Percentiles rank a stretch among this genome's conserved stretches.
Conservation (phyloP, 1,140 invertebrate species). For the Lasioglossum baleicum region DNA sequence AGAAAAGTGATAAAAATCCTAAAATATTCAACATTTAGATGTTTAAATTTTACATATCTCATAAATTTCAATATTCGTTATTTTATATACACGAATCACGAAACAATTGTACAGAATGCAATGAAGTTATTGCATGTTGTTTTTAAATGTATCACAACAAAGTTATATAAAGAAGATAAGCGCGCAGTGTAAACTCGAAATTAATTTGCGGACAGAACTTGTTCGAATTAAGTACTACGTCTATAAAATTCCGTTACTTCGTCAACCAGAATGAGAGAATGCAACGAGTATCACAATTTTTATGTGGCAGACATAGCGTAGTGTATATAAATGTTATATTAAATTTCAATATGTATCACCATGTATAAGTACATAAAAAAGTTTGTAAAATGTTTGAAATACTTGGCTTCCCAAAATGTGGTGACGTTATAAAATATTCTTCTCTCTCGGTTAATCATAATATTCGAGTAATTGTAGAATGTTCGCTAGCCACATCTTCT, state of each 20-base stretch:
- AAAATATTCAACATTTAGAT: conserved; percentile 3
- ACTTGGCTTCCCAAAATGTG: background rate
- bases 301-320: background rate
- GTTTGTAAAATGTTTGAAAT: background rate
- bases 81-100: conserved; percentile 19
- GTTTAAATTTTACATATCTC: background rate
- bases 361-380: conserved; percentile 6
- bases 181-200: conserved; percentile 7
- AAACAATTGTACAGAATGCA: conserved; percentile 17
- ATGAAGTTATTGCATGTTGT: conserved; percentile 14
- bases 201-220: background rate
- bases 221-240: conserved; percentile 38
- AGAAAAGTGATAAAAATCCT: conserved; percentile 1
- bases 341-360: background rate
- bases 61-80: background rate
- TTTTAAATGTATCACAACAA: conserved; percentile 34
- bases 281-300: background rate
- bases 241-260: conserved; percentile 23
- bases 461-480: conserved; percentile 14
- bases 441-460: conserved; percentile 1
- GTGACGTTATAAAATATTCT: background rate
- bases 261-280: conserved; percentile 14
- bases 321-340: background rate
- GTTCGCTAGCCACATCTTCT: conserved; percentile 22
- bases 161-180: conserved; percentile 26